Evolutionary conservation across 2,113 vertebrate genomes (phyloP), one percentile per base, ranked within the genome.

Genomic region (Phainopepla nitens): DNA sequence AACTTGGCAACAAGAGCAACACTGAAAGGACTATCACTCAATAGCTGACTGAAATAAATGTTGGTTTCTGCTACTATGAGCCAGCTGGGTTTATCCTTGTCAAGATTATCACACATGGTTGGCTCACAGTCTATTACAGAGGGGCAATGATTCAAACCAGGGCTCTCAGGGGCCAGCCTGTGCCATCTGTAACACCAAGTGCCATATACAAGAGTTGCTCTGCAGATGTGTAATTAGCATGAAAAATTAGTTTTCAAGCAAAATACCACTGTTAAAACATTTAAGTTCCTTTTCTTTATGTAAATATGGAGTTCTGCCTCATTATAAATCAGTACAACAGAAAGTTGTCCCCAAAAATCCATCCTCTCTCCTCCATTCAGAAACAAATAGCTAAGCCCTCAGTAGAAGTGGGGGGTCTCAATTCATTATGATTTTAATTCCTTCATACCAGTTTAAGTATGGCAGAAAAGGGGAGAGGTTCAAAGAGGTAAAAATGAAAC

Each of bases 31-130:
- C 76, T 42, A 84, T 95, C 88, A 61, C 69, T 94, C 94, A 81
- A 49, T 29, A 87, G 77, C 72, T 78, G 92, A 75, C 82, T 81
- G 65, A 95, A 93, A 93, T 87, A 86, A 93, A 84, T 53, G 72
- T 27, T 84, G 36, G 31, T 64, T 94, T 90, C 86, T 95, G 65
- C 45, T 90, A 21, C 75, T 18, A 11, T 16, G 57, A 94, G 76
- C 79, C 93, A 90, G 69, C 82, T 93, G 95, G 86, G 82, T 93
- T 95, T 94, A 78, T 89, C 82, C 79, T 91, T 94, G 91, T 97
- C 93, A 89, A 23, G 88, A 93, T 53, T 25, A 83, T 57, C 87
- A 87, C 28, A 78, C 88, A 31, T 47, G 86, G 69, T 2, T 84
- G 90, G 69, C 56, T 79, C 86, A 45, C 5, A 2, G 54, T 49